Conservation (phyloP, 2,888 invertebrate genomes). For the Drosophila fulvimacula region DNA sequence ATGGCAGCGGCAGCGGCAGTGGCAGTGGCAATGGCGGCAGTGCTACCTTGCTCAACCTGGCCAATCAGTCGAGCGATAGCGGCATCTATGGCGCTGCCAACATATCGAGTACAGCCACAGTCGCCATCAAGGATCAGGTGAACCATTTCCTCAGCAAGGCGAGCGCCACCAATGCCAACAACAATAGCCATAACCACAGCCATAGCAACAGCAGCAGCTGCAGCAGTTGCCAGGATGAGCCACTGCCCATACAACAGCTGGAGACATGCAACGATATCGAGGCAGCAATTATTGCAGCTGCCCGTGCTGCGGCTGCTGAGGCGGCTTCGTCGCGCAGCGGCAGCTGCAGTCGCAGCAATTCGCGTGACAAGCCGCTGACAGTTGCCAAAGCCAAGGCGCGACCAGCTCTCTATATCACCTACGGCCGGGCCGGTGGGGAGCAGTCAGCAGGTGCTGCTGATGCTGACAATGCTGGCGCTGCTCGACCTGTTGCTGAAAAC, state of each 20-base stretch:
- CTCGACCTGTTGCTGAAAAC: not conserved
- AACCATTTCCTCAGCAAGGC: constrained; percentile 63
- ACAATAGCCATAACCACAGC: constrained; percentile 43
- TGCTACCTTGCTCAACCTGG: constrained; percentile 23
- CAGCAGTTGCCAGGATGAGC: constrained; percentile 56
- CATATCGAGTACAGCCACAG: constrained; percentile 33
- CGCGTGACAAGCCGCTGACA: constrained; percentile 50
- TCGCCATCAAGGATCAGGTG: constrained; percentile 53
- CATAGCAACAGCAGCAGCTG: constrained; percentile 27
- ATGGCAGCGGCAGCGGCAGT: constrained; percentile 36
- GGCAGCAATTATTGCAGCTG: constrained; percentile 82
- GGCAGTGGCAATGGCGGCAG: constrained; percentile 11
- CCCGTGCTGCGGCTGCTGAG: constrained; percentile 76
- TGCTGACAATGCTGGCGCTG: not conserved
- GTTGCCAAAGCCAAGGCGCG: constrained; percentile 22
- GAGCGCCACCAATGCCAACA: constrained; percentile 32
- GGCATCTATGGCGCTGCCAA: constrained; percentile 65
- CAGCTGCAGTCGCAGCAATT: constrained; percentile 63
- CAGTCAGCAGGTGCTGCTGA: not conserved
- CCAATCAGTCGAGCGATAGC: constrained; percentile 81
- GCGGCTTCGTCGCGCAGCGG: constrained; percentile 36
- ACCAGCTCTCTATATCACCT: constrained; percentile 45
- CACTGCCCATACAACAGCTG: constrained; percentile 71
- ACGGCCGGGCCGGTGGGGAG: constrained; percentile 2
- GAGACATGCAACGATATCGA: constrained; percentile 84